These are phyloP conservation scores for Cotesia chilonis DNA, from an alignment of 1,140 invertebrate genomes.

Conservation along the genomic window DNA sequence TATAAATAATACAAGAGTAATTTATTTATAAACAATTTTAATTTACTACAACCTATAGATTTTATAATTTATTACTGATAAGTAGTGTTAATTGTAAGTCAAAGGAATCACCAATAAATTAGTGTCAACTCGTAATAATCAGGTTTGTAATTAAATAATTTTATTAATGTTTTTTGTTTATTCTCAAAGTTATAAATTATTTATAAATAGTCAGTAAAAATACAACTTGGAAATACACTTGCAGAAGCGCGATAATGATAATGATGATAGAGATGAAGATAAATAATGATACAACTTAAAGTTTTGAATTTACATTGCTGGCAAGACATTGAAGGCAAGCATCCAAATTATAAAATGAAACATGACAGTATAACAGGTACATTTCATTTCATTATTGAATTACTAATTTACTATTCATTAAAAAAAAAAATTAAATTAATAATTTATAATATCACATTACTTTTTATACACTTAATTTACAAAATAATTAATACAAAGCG, in stretches of 20 bases:
- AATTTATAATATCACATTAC: too few relatives aligned
- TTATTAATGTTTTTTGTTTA: background rate
- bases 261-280: background rate
- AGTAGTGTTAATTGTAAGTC: background rate
- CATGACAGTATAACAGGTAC: conserved; percentile 15
- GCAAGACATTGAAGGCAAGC: background rate
- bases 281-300: background rate
- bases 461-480: too few relatives aligned
- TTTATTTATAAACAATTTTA: background rate
- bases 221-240: conserved; percentile 12
- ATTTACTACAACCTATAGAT: background rate
- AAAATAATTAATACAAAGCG: too few relatives aligned
- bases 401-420: too few relatives aligned
- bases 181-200: conserved; percentile 14
- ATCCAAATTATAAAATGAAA: background rate
- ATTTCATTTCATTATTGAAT: background rate
- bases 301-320: background rate
- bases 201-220: conserved; percentile 26
- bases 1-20: conserved; percentile 5
- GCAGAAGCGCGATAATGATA: background rate
- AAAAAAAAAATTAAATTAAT: too few relatives aligned
- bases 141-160: background rate
- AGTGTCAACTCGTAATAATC: background rate
- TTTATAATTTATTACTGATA: too few relatives aligned
- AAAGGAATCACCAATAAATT: background rate